Evolutionary conservation across 1,140 invertebrate species (phyloP), one percentile per base, ranked within the genome.

Genomic region (Aphis craccivora): DNA sequence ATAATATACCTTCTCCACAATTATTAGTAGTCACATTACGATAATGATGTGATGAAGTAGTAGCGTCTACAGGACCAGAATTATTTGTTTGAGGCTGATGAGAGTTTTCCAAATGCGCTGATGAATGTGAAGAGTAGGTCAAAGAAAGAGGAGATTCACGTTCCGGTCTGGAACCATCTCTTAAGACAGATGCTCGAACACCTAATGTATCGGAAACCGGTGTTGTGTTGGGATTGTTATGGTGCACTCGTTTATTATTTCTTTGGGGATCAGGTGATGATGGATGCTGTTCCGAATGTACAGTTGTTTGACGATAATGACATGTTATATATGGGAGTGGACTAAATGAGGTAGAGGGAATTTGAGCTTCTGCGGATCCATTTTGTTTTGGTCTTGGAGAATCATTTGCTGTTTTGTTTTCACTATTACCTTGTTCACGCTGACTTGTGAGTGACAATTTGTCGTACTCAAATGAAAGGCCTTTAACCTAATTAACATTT

Each of bases 401-500:
- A 51, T 93, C 91, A 25, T 40, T 40, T 40, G 81, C 14, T 40
- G 81, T 43, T 93, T 84, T 83, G 30, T 92, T 93, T 86, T 93
- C 91, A 86, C 5, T 86, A n/a, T 92, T 92, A 84, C 22, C 51
- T 83, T 92, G 91, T 53, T 93, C 91, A 84, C 48, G 91, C 35
- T 93, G 81, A 84, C 35, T 84, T 20, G 90, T 96, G 96, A 84
- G 97, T 96, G 51, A 97, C 97, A 97, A 94, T 94, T 97, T 97
- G 94, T 97, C 97, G 94, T 97, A 97, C 95, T 97, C 97, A 94
- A 97, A 97, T 95, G 97, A 97, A 94, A 97, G 95, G 93, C 97
- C 97, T 95, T 97, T 97, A 84, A 97, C 97, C 97, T 97, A 94
- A 60, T 43, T 43, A 60, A 90, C 37, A 67, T 48, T 87, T 87